Conservation (phyloP, 2,113 vertebrate species). For the Erythrocebus patas region DNA sequence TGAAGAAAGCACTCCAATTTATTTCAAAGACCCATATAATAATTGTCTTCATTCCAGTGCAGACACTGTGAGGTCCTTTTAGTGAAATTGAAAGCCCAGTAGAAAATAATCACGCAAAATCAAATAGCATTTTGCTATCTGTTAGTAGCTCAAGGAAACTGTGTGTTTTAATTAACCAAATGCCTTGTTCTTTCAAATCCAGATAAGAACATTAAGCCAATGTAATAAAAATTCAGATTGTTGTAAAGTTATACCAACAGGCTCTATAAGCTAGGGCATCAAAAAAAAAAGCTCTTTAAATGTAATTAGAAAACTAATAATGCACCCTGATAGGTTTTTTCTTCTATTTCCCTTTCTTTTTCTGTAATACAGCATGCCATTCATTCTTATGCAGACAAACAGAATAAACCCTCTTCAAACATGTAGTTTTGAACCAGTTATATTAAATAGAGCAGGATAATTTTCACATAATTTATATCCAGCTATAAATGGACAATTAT, state of each 20-base stretch:
- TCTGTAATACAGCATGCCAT: neutral
- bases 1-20: neutral
- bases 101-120: neutral
- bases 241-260: neutral
- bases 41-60: neutral
- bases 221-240: neutral
- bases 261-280: neutral
- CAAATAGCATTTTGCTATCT: neutral
- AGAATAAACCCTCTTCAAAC: neutral
- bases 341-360: neutral
- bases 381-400: neutral
- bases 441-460: neutral
- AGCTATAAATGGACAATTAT: neutral
- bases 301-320: neutral
- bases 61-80: neutral
- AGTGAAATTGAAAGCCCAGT: neutral
- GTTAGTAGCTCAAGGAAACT: neutral
- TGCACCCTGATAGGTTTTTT: neutral
- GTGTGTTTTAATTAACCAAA: neutral
- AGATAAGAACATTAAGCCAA: neutral
- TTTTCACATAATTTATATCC: neutral
- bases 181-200: neutral
- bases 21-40: neutral
- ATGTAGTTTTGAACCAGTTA: neutral
- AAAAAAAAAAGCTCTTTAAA: neutral